Conservation (phyloP, 2,888 invertebrate genomes). For the Gastracanthus pulcherrimus region DNA sequence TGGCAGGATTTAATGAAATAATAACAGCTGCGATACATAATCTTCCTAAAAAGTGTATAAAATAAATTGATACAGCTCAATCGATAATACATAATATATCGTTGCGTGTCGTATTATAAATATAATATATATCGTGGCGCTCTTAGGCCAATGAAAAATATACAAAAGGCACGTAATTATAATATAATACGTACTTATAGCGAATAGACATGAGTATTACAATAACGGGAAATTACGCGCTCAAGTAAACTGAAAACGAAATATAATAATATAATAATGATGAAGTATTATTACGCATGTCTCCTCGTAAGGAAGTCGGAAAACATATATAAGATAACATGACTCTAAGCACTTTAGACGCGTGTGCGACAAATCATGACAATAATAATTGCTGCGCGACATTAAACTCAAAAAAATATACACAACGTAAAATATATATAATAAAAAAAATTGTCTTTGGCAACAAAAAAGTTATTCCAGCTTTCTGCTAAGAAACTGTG, state of each 20-base stretch:
- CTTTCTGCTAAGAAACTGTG: constrained; percentile 45
- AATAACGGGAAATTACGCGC: constrained; percentile 42
- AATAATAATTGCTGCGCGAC: constrained; percentile 49
- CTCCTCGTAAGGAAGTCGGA: neutral
- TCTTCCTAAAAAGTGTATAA: constrained; percentile 60
- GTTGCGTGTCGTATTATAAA: constrained; percentile 56
- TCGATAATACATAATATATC: constrained; percentile 54
- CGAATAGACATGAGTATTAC: constrained; percentile 54
- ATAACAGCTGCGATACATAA: constrained; percentile 61
- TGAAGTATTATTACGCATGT: constrained; percentile 29
- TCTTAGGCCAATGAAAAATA: constrained; percentile 59
- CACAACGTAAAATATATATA: constrained; percentile 56
- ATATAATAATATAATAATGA: constrained; percentile 16
- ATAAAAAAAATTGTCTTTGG: constrained; percentile 66
- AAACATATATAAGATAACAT: constrained; percentile 18
- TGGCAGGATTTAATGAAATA: constrained; percentile 66
- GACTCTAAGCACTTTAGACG: constrained; percentile 51
- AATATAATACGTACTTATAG: constrained; percentile 58
- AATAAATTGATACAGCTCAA: constrained; percentile 61
- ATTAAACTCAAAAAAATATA: constrained; percentile 58
- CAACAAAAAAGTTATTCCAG: constrained; percentile 62
- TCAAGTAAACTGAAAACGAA: constrained; percentile 46
- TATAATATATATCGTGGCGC: constrained; percentile 56
- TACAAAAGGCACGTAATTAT: constrained; percentile 60
- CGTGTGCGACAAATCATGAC: constrained; percentile 32